These are phyloP conservation scores for Ephialtes manifestator DNA, from an alignment of 2,888 invertebrate genomes.

Conservation along the genomic window DNA sequence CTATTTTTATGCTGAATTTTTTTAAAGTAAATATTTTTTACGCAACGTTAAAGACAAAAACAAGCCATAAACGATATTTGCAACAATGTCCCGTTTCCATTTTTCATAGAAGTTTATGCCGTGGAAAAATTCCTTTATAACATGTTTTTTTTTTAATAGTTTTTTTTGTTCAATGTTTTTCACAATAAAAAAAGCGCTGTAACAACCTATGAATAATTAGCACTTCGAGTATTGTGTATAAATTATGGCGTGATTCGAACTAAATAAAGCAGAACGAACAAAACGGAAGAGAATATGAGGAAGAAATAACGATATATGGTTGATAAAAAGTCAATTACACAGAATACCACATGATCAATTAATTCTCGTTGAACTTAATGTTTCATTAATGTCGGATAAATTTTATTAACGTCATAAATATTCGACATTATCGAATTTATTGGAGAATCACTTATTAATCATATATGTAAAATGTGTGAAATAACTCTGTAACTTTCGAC, in stretches of 20 bases:
- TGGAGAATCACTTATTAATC: not conserved
- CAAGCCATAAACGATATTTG: no score
- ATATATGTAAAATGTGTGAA: not conserved
- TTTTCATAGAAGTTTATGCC: no score
- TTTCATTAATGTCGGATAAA: not conserved
- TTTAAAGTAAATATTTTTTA: no score
- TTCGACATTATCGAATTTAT: slow-evolving; percentile 1
- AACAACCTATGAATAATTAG: not conserved
- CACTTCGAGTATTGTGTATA: not conserved
- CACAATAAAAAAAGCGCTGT: not conserved
- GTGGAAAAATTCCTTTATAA: no score
- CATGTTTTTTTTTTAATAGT: no score
- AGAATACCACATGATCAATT: not conserved
- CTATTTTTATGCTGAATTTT: no score
- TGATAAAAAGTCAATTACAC: not conserved
- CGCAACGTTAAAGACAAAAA: no score
- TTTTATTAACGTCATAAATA: not conserved
- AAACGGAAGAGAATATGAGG: not conserved
- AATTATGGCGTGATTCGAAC: not conserved
- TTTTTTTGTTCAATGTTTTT: no score
- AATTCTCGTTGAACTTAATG: slow-evolving; percentile 14
- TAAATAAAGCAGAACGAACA: not conserved
- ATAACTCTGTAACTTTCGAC: not conserved
- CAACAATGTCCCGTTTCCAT: no score
- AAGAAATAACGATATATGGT: not conserved